Evolutionary conservation across 2,888 invertebrate genomes (phyloP), one percentile per base, ranked within the genome.

Genomic region (Euclidia mi): DNA sequence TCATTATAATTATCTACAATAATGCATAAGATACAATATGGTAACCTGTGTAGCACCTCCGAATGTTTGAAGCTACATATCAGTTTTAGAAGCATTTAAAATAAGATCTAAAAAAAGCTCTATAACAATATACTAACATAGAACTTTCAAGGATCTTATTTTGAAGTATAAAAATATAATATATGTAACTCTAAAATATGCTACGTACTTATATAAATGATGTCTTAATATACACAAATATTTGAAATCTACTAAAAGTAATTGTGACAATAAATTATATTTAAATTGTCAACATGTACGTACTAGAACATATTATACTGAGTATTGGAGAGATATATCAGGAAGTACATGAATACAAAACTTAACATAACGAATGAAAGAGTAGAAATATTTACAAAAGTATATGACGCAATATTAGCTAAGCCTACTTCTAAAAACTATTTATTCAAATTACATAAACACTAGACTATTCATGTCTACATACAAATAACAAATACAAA

Each of bases 31-130:
- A 84, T 82, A 85, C 81, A 81, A 72, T 82, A 87, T 91, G 92
- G 92, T 92, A 92, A 92, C 91, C 81, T 82, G 81, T 78, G 72
- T 87, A 92, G 91, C 91, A 92, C 90, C 91, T 85, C 77, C 75
- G 66, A 82, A 81, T 77, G 65, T 62, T 83, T 82, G 82, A 81
- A 59, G 60, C 64, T 75, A 72, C 57, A 61, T 60, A 50, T 59
- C 64, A 67, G 56, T 71, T 75, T 65, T 53, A 44, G 44, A 70
- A 65, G 62, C 69, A 51, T 41, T 50, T 62, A 66, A 65, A 64
- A 63, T 61, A 69, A 60, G 17, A 62, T 59, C 65, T 47, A 47
- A 45, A 52, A 72, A 75, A 74, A 59, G 53, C 66, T 42, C 61
- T 66, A 68, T 59, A 46, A 53, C 46, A 52, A 44, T 45, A 34